Percentiles rank a stretch among this genome's conserved stretches.
phyloP scores from a whole-genome alignment of 2,113 vertebrate genomes.

The Mormyrus iriodes region DNA sequence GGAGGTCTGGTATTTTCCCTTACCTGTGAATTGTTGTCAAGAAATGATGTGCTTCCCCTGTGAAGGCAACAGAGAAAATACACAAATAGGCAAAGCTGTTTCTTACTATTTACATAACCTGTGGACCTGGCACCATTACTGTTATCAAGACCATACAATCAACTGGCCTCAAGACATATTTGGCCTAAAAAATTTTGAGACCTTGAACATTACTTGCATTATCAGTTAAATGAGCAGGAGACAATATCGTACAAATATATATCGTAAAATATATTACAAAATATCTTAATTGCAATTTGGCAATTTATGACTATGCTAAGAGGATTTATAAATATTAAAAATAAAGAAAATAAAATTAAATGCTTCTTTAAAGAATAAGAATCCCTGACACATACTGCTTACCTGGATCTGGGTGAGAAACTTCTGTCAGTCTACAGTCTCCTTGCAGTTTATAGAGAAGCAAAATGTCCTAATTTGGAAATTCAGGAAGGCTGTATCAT shows the following conservation, averaged over 20 bases:
- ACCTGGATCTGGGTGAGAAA: background rate
- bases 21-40: background rate
- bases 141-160: background rate
- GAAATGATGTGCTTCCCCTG: background rate
- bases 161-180: background rate
- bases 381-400: background rate
- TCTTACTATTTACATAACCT: background rate
- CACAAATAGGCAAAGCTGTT: background rate
- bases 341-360: background rate
- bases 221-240: background rate
- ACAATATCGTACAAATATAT: background rate
- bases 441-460: background rate
- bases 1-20: background rate
- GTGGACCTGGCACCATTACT: background rate
- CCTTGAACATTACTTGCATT: background rate
- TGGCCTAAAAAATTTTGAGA: background rate
- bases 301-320: background rate
- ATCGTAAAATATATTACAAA: no score
- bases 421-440: background rate
- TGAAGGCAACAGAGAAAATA: background rate
- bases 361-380: background rate
- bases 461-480: background rate
- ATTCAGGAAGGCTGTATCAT: background rate
- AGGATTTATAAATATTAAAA: background rate
- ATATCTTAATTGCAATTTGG: background rate